A percentile compares a stretch with the other conserved stretches of the same genome.
phyloP scores from a whole-genome alignment of 2,113 vertebrate species.

The Saimiri boliviensis region DNA sequence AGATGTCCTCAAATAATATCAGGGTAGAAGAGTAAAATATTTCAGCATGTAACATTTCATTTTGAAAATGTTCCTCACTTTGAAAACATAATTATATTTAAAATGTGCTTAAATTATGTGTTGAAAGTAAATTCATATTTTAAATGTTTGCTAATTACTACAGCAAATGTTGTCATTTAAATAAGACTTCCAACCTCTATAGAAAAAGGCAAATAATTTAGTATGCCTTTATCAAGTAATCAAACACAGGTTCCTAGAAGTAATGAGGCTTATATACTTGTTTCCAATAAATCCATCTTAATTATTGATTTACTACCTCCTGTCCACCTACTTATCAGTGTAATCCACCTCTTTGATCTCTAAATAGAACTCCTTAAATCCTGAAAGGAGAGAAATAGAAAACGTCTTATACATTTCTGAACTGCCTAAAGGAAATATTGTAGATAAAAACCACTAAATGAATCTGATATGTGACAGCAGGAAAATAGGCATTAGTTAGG shows the following conservation, averaged over 20 bases:
- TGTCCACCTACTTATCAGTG: neutral
- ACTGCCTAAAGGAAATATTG: neutral
- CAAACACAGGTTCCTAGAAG: neutral
- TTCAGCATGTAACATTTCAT: neutral
- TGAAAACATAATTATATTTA: constrained; percentile 63
- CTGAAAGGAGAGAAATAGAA: neutral
- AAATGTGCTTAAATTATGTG: constrained; percentile 26
- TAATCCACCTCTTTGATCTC: neutral
- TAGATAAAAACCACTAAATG: constrained; percentile 38
- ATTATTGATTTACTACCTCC: constrained; percentile 22
- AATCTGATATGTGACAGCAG: neutral
- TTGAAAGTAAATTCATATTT: neutral
- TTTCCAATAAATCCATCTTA: constrained; percentile 28
- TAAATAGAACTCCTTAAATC: neutral
- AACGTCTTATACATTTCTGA: neutral
- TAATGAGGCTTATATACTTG: neutral
- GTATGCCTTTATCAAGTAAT: neutral
- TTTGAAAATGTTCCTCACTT: constrained; percentile 48
- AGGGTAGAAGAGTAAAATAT: neutral
- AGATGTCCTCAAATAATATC: constrained; percentile 30
- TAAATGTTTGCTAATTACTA: neutral
- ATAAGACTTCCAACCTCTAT: neutral
- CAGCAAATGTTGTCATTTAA: constrained; percentile 16
- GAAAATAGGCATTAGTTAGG: neutral
- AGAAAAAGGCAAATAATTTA: constrained; percentile 9